These are phyloP conservation scores for Nephila pilipes DNA, from an alignment of 1,140 invertebrate species.

Conservation along the genomic window DNA sequence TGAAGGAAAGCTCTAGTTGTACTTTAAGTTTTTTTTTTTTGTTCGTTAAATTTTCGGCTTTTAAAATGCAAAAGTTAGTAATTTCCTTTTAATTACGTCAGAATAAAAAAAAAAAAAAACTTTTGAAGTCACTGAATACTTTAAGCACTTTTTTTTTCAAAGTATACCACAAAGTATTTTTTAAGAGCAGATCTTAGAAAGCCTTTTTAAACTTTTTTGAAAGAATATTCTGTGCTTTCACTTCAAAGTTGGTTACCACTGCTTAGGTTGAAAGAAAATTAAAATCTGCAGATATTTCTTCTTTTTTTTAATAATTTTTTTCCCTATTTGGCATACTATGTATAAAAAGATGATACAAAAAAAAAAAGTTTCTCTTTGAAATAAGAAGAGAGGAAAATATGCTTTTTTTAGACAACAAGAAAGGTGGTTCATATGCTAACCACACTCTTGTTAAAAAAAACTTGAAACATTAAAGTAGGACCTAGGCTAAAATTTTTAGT, in stretches of 20 bases:
- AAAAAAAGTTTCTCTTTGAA: background rate
- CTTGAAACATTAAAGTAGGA: too few relatives aligned
- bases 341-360: background rate
- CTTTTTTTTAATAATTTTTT: background rate
- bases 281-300: background rate
- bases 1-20: background rate
- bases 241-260: background rate
- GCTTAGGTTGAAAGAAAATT: background rate
- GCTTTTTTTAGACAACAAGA: too few relatives aligned
- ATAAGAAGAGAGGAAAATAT: background rate
- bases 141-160: background rate
- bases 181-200: background rate
- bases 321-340: background rate
- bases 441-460: too few relatives aligned
- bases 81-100: background rate
- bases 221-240: background rate
- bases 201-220: background rate
- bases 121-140: background rate
- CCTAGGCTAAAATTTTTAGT: too few relatives aligned
- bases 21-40: background rate
- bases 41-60: background rate
- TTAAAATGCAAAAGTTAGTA: background rate
- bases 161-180: background rate
- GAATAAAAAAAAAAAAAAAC: background rate
- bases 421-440: too few relatives aligned